Percentiles rank a stretch among this genome's conserved stretches.
Conservation (phyloP, 2,888 invertebrate genomes). For the Cerastoderma edule region DNA sequence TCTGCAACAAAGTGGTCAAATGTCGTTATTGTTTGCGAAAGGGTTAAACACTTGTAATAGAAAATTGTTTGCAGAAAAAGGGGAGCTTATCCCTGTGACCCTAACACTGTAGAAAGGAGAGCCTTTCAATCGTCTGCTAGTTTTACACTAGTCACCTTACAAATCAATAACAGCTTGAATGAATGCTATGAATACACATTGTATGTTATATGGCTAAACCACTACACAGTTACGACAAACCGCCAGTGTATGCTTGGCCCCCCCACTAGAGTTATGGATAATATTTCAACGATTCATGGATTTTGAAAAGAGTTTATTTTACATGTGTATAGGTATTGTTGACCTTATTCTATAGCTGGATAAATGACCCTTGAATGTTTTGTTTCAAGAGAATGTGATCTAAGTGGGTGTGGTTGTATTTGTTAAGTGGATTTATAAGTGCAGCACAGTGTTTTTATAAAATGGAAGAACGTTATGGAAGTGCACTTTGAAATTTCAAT, state of each 20-base stretch:
- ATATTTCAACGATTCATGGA: slow-evolving; percentile 12
- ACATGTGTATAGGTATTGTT: slow-evolving; percentile 1
- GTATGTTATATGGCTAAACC: slow-evolving; percentile 15
- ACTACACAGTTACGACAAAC: slow-evolving; percentile 33
- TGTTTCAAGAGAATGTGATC: neutral
- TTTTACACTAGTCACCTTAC: slow-evolving; percentile 1
- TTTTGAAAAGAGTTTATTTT: slow-evolving; percentile 8
- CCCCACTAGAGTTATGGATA: slow-evolving; percentile 9
- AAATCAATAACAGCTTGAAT: slow-evolving; percentile 30
- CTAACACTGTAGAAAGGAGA: too few relatives aligned
- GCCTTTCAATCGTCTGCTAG: slow-evolving; percentile 23
- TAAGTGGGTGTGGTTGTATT: slow-evolving; percentile 12
- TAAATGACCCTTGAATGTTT: slow-evolving; percentile 1
- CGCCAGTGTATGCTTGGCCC: slow-evolving; percentile 12
- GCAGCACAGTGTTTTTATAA: neutral
- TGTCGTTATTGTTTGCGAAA: too few relatives aligned
- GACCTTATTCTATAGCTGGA: neutral
- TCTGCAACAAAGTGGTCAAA: too few relatives aligned
- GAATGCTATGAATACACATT: slow-evolving; percentile 24
- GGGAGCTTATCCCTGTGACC: too few relatives aligned
- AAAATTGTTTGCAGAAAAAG: too few relatives aligned
- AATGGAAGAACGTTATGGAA: neutral
- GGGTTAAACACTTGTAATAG: too few relatives aligned
- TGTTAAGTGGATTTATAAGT: slow-evolving; percentile 12
- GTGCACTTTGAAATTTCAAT: too few relatives aligned